Conservation (phyloP, 2,888 invertebrate species). For the Amphipyra berbera region DNA sequence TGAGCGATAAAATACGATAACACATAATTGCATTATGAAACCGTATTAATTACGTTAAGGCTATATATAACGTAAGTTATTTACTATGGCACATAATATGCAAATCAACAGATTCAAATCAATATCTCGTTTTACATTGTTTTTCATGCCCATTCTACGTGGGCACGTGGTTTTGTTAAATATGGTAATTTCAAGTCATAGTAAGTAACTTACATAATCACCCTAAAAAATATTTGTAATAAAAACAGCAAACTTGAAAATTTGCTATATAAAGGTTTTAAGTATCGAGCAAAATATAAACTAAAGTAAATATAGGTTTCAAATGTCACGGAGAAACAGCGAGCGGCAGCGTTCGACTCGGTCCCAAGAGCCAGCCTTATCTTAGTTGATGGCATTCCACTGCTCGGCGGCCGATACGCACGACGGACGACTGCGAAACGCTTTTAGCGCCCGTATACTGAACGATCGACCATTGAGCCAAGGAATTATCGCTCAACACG, state of each 20-base stretch:
- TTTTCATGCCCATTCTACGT: not conserved
- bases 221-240: too few relatives aligned
- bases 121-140: not conserved
- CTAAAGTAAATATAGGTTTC: slow-evolving; percentile 68
- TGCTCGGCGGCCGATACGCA: slow-evolving; percentile 86
- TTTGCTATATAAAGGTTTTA: slow-evolving; percentile 33
- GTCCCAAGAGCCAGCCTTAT: slow-evolving; percentile 82
- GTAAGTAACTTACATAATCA: not conserved
- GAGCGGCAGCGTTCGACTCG: slow-evolving; percentile 69
- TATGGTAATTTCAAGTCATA: not conserved
- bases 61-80: slow-evolving; percentile 4
- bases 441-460: slow-evolving; percentile 86
- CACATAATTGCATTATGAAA: slow-evolving; percentile 35
- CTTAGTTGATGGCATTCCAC: slow-evolving; percentile 88
- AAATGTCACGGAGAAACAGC: slow-evolving; percentile 73
- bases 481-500: slow-evolving; percentile 60
- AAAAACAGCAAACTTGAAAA: slow-evolving; percentile 6
- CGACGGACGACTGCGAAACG: slow-evolving; percentile 88
- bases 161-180: not conserved
- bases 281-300: slow-evolving; percentile 53
- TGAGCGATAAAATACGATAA: slow-evolving; percentile 47
- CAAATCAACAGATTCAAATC: slow-evolving; percentile 6
- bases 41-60: slow-evolving; percentile 31
- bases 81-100: slow-evolving; percentile 11
- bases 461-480: slow-evolving; percentile 56